These are phyloP conservation scores for Tipula unca DNA, from an alignment of 2,888 invertebrate genomes.

Conservation along the genomic window DNA sequence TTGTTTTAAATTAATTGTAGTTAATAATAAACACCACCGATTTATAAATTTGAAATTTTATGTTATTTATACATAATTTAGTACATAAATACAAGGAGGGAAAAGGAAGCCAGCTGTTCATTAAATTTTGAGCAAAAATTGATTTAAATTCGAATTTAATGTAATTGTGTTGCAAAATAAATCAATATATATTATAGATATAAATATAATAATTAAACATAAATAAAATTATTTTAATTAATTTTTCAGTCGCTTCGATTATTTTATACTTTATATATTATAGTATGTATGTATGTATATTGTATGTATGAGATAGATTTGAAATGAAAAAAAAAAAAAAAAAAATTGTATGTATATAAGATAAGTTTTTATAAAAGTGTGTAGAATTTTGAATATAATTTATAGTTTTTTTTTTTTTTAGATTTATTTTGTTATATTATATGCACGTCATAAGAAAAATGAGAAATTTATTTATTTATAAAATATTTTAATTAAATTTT, in stretches of 20 bases:
- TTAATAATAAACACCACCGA: slow-evolving; percentile 3
- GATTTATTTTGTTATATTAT: not conserved
- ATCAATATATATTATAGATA: not conserved
- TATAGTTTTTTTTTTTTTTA: not conserved
- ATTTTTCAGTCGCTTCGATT: not conserved
- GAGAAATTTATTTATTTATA: not conserved
- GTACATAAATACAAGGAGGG: not conserved
- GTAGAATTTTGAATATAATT: not conserved
- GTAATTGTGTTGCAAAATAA: not conserved
- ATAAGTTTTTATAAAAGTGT: not conserved
- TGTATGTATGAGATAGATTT: not conserved
- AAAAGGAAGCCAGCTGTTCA: not conserved
- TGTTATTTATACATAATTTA: not conserved
- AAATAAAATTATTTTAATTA: not conserved
- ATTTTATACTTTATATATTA: not conserved
- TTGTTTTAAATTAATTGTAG: not conserved
- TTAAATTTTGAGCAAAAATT: not conserved
- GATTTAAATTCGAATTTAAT: not conserved
- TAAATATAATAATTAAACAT: not conserved
- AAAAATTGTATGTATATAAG: not conserved
- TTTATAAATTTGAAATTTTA: not conserved
- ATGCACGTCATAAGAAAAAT: not conserved
- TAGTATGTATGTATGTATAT: not conserved
- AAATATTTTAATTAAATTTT: not conserved
- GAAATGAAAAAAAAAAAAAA: not conserved